Percentiles rank a stretch among this genome's conserved stretches.
Conservation (phyloP, 2,113 vertebrate species). For the Ursus arctos region DNA sequence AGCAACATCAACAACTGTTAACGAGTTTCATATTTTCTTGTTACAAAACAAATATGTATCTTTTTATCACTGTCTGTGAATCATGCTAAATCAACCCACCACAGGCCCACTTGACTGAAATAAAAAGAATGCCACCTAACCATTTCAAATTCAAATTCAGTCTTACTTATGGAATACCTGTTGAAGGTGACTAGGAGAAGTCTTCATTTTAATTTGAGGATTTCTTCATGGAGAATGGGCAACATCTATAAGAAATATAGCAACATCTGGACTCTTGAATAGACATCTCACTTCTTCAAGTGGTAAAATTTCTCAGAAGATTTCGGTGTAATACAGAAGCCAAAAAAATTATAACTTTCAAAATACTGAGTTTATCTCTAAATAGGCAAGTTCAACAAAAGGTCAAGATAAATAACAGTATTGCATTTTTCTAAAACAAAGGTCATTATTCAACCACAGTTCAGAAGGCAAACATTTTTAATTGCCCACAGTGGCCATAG, state of each 20-base stretch:
- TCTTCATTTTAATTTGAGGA: conserved; percentile 29
- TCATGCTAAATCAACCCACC: neutral
- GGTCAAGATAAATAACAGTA: neutral
- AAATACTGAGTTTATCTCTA: neutral
- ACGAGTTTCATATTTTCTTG: conserved; percentile 59
- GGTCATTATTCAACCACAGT: neutral
- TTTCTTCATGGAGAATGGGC: neutral
- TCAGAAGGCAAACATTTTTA: neutral
- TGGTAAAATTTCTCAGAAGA: conserved; percentile 4
- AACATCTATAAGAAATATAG: neutral
- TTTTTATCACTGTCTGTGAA: neutral
- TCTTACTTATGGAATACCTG: neutral
- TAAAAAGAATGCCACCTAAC: neutral
- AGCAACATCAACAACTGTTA: conserved; percentile 64
- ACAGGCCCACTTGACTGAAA: neutral
- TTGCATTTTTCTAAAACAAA: neutral
- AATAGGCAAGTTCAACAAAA: neutral
- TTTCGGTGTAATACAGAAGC: neutral
- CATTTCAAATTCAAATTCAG: conserved; percentile 4
- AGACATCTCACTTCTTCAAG: neutral
- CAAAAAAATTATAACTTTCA: neutral
- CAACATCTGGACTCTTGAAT: neutral
- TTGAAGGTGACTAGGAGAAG: neutral
- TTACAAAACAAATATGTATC: neutral
- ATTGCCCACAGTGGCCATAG: neutral